These are phyloP conservation scores for Drosophila trichaetosa DNA, from an alignment of 2,888 invertebrate genomes.

Conservation along the genomic window DNA sequence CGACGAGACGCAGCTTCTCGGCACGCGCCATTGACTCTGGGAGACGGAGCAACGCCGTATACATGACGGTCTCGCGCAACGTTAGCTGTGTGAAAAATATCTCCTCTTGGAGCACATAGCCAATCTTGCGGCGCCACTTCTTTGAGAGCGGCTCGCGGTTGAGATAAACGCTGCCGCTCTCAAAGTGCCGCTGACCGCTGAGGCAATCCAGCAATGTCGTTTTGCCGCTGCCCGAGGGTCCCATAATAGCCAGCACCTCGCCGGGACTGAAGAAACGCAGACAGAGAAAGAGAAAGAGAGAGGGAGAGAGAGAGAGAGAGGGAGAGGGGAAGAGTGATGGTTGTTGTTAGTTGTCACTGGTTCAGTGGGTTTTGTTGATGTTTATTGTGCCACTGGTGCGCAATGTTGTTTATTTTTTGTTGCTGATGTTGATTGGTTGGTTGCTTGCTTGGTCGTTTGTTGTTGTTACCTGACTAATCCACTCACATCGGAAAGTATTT, in stretches of 20 bases:
- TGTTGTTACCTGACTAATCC: conserved; percentile 87
- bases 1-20: conserved; percentile 91
- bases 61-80: conserved; percentile 90
- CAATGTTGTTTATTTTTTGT: conserved; percentile 20
- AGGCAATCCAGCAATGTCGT: conserved; percentile 91
- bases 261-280: conserved; percentile 87
- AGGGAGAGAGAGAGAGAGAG: conserved; percentile 3
- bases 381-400: conserved; percentile 40
- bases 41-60: conserved; percentile 87
- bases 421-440: conserved; percentile 39
- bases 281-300: conserved; percentile 7
- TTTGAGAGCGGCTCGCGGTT: conserved; percentile 89
- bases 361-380: conserved; percentile 52
- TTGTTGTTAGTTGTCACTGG: conserved; percentile 48
- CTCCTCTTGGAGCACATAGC: conserved; percentile 93
- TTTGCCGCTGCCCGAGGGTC: conserved; percentile 92
- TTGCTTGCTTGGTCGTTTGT: conserved; percentile 34
- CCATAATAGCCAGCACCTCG: conserved; percentile 92
- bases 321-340: conserved; percentile 18
- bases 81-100: conserved; percentile 93
- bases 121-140: conserved; percentile 90
- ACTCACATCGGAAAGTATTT: conserved; percentile 89
- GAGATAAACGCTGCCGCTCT: conserved; percentile 88
- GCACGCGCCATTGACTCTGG: conserved; percentile 90
- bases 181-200: conserved; percentile 89